A percentile compares a stretch with the other conserved stretches of the same genome.
Conservation (phyloP, 2,888 invertebrate genomes). For the Pseudococcus viburni region DNA sequence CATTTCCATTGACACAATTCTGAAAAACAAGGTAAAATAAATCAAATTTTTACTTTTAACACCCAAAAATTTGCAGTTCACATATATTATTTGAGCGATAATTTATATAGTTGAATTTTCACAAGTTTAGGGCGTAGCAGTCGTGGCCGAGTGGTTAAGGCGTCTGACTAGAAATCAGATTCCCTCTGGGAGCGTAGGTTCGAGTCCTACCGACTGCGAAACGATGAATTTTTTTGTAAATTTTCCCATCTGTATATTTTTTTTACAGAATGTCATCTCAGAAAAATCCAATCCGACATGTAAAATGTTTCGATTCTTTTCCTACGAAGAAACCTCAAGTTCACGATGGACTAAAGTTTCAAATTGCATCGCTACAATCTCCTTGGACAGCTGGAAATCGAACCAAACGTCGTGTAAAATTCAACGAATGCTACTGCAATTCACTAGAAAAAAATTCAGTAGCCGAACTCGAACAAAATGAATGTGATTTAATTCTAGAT, state of each 20-base stretch:
- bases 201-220: slow-evolving; percentile 68
- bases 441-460: not conserved
- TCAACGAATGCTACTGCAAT: slow-evolving; percentile 6
- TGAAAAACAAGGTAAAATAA: not conserved
- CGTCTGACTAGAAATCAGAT: slow-evolving; percentile 68
- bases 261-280: slow-evolving; percentile 2
- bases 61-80: not conserved
- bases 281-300: not conserved
- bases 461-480: not conserved
- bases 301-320: not conserved
- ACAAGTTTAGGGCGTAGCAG: slow-evolving; percentile 48
- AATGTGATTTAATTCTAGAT: not conserved
- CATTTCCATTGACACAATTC: not conserved
- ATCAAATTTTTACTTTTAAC: not conserved
- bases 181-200: slow-evolving; percentile 68
- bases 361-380: not conserved
- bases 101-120: not conserved
- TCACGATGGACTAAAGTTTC: not conserved
- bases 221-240: not conserved
- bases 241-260: not conserved
- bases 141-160: slow-evolving; percentile 68
- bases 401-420: not conserved
- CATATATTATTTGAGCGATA: not conserved
- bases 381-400: not conserved
- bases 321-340: not conserved